Base-by-base conservation (phyloP, 2,888 invertebrate species). In the Noctuana brunneofusca region DNA sequence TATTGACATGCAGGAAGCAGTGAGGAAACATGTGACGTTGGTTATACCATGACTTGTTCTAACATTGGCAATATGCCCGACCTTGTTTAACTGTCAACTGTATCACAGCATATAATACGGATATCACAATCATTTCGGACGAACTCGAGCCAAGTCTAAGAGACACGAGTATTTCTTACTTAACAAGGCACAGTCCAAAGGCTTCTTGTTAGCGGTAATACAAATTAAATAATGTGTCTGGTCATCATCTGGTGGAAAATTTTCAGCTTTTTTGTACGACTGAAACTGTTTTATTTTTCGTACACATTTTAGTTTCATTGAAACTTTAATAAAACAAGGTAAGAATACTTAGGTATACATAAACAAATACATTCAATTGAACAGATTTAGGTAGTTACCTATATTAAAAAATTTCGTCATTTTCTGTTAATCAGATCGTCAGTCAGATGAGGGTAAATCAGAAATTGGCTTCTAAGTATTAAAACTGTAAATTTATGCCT, bases 61-160 rank as follows among this genome's bases (percentile, higher is more conserved):
- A 20, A 20, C 20, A 46, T 46, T 46, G 46, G 46, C 46, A 46
- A 46, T 14, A 46, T 14, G 46, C 46, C 46, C 46, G 46, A 12
- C 46, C 46, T 46, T 46, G 46, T 20, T 20, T 9, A 46, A 46
- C 46, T n/a, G 46, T 46, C 46, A 20, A 22, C 20, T 20, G 27
- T 35, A 35, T 20, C 30, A 30, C 46, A 20, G 20, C 12, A 41
- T n/a, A n/a, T n/a, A n/a, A n/a, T 46, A 20, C 46, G 46, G 20
- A 46, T 46, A 46, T 46, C 12, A 12, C 43, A 11, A 20, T 5
- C 3, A 46, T 46, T 20, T 3, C 18, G 6, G 20, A 11, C 18
- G 3, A 43, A 18, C 43, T 43, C n/a, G 43, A 43, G 43, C 43
- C 43, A 43, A 43, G 16, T 43, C 18, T 27, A 8, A 27, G 43